These are phyloP conservation scores for Acromyrmex heyeri DNA, from an alignment of 1,140 invertebrate species.

Conservation along the genomic window DNA sequence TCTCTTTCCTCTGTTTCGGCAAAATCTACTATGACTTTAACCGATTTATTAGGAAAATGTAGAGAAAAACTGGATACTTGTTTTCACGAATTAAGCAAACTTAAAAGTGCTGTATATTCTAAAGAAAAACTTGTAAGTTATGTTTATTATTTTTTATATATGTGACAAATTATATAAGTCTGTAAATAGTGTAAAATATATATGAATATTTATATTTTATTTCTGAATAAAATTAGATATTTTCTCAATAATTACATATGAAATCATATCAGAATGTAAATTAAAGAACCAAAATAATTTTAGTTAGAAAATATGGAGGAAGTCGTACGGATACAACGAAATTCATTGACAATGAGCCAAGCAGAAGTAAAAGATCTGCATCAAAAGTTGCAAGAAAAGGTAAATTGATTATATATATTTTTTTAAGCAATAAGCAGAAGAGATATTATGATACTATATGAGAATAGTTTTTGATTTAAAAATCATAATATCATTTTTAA, in stretches of 20 bases:
- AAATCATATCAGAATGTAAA: conserved; percentile 9
- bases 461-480: conserved; percentile 7
- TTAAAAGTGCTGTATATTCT: conserved; percentile 78
- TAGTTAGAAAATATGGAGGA: conserved; percentile 84
- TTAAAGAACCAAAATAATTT: conserved; percentile 41
- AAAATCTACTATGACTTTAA: conserved; percentile 68
- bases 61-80: conserved; percentile 76
- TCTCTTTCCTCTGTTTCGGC: conserved; percentile 63
- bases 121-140: conserved; percentile 84
- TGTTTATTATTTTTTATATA: conserved; percentile 8
- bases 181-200: neutral
- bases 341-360: conserved; percentile 82
- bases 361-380: conserved; percentile 81
- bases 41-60: conserved; percentile 77
- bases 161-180: neutral
- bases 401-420: conserved; percentile 63
- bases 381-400: conserved; percentile 83
- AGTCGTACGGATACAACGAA: conserved; percentile 83
- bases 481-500: conserved; percentile 3
- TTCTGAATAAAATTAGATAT: conserved; percentile 37
- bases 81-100: conserved; percentile 79
- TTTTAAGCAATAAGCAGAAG: neutral
- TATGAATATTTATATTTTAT: neutral
- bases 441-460: neutral
- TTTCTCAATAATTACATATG: conserved; percentile 13